These are phyloP conservation scores for Acleris emargana DNA, from an alignment of 2,888 invertebrate species.

Conservation along the genomic window DNA sequence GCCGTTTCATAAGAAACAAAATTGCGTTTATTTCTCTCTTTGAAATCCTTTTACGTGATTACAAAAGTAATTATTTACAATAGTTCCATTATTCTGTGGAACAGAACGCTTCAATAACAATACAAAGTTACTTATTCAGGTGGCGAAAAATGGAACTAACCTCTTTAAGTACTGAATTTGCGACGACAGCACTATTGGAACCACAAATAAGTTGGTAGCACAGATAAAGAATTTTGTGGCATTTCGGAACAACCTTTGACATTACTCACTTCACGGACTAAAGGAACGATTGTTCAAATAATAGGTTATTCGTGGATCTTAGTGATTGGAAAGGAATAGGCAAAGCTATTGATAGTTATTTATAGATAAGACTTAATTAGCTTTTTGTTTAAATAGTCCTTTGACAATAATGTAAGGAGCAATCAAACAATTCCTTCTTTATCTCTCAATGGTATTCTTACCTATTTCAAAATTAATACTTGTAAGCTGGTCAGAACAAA, in stretches of 20 bases:
- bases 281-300: neutral
- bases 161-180: neutral
- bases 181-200: neutral
- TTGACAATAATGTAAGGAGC: too few species aligned
- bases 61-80: conserved; percentile 12
- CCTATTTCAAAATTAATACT: too few species aligned
- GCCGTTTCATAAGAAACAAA: too few species aligned
- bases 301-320: conserved; percentile 4
- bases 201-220: neutral
- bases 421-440: too few species aligned
- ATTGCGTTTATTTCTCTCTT: conserved; percentile 1
- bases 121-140: conserved; percentile 1
- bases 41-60: conserved; percentile 17
- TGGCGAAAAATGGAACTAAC: conserved; percentile 10
- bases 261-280: conserved; percentile 11
- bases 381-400: too few species aligned
- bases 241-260: conserved; percentile 17
- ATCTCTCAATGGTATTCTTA: too few species aligned
- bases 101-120: conserved; percentile 9
- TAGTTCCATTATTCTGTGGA: conserved; percentile 7
- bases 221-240: conserved; percentile 18
- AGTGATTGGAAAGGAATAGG: conserved; percentile 10
- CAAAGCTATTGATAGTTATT: neutral
- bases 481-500: too few species aligned
- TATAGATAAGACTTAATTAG: neutral